Evolutionary conservation across 2,888 invertebrate species (phyloP).

Genomic region (Mamestra brassicae): DNA sequence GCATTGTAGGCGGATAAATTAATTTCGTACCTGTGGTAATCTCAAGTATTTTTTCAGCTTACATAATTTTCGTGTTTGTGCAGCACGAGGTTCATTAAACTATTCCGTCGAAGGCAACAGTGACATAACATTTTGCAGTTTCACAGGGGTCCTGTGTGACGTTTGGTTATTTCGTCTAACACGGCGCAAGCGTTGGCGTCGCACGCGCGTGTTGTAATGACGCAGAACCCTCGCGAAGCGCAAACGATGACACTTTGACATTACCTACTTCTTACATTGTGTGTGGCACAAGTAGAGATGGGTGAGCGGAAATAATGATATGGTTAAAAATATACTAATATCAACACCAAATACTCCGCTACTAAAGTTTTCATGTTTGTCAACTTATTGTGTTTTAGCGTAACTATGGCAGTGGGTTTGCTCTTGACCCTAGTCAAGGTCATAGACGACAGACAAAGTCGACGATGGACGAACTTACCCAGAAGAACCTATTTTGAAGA

Average conservation of each 20-base stretch:
- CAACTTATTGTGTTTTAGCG: neutral
- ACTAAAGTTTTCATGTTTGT: neutral
- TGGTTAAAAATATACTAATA: neutral
- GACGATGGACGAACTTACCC: too few relatives aligned
- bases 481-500: too few relatives aligned
- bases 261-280: conserved; percentile 71
- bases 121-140: conserved; percentile 66
- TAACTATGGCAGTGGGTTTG: too few relatives aligned
- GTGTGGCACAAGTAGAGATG: conserved; percentile 52
- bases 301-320: conserved; percentile 26
- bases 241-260: conserved; percentile 85
- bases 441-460: too few relatives aligned
- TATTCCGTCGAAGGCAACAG: conserved; percentile 58
- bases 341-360: neutral
- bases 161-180: conserved; percentile 66
- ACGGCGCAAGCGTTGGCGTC: conserved; percentile 67
- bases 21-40: neutral
- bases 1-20: neutral
- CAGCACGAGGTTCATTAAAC: conserved; percentile 65
- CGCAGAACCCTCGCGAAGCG: conserved; percentile 76
- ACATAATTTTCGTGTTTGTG: conserved; percentile 57
- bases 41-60: conserved; percentile 21
- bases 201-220: conserved; percentile 76
- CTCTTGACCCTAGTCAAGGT: too few relatives aligned
- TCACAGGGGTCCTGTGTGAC: conserved; percentile 57